Percentiles rank a stretch among this genome's conserved stretches.
Evolutionary conservation across 2,113 vertebrate species (phyloP).

Genomic region (Ictalurus furcatus): DNA sequence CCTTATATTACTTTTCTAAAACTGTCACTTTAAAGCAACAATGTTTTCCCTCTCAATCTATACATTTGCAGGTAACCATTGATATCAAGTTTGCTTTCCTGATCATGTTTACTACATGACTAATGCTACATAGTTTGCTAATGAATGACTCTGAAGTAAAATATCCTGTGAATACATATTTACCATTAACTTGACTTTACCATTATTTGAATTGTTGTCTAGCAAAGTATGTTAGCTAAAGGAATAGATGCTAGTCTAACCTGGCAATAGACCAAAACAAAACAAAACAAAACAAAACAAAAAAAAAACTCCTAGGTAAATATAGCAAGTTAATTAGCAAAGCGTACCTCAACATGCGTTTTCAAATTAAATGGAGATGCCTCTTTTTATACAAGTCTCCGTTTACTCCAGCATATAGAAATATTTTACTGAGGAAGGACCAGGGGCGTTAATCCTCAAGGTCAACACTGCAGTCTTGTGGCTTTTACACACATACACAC

Average conservation of each 20-base stretch:
- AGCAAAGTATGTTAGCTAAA: not conserved
- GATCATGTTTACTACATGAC: not conserved
- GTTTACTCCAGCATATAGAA: not conserved
- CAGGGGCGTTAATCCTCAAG: not conserved
- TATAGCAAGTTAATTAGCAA: not conserved
- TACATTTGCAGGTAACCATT: not conserved
- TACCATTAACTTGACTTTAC: not conserved
- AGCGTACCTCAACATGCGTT: not conserved
- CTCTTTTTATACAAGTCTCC: not conserved
- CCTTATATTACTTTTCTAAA: not conserved
- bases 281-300: not conserved
- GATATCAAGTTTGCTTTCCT: not conserved
- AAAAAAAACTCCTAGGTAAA: not conserved
- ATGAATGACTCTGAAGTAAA: not conserved
- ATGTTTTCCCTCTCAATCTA: not conserved
- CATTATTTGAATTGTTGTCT: not conserved
- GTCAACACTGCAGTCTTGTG: not conserved
- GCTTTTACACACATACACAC: not conserved
- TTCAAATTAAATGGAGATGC: not conserved
- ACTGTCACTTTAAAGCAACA: not conserved
- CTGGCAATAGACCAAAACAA: not conserved
- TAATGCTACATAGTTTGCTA: not conserved
- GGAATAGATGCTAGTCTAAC: not conserved
- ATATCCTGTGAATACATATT: not conserved
- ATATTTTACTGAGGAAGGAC: not conserved